Evolutionary conservation across 2,888 invertebrate genomes (phyloP), one percentile per base, ranked within the genome.

Genomic region (Leptinotarsa haldemani): DNA sequence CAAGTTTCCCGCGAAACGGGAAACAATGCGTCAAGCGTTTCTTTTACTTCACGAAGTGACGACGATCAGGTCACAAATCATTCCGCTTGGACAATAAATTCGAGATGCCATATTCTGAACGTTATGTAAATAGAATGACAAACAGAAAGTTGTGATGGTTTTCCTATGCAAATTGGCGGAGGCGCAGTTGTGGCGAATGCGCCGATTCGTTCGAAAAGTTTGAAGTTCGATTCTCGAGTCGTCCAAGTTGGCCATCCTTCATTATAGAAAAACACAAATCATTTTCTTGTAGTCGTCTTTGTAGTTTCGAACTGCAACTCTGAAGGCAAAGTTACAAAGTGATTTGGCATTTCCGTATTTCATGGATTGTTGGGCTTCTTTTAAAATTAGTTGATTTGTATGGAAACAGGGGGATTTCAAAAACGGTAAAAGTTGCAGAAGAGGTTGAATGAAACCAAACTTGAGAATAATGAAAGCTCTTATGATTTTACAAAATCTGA

Each of bases 11-110:
- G 56, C 70, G 70, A 74, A 71, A 78, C 80, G 81, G 82, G 83
- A 84, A 84, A 79, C 83, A 79, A 83, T 84, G 81, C 80, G 82
- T 84, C 84, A 84, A 79, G 75, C 71, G 75, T 78, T 84, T 82
- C 83, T 82, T 83, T 83, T 79, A 74, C 74, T 74, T 76, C 71
- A 73, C 69, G 71, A 74, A 75, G 70, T 78, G 78, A 78, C 79
- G 76, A 76, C 78, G 78, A 80, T 80, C 79, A 76, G 75, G 67
- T 71, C 75, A 80, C 82, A 82, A 83, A 82, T 83, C 83, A 83
- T 79, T 74, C 77, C 73, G 78, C 75, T 74, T 72, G 65, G 66
- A 58, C 46, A 66, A 71, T 70, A 66, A 80, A 79, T 78, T 78
- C 76, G 73, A 70, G 74, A 73, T 74, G 77, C 75, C 77, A 74